Conservation (phyloP, 2,113 vertebrate species). For the Gulo gulo region DNA sequence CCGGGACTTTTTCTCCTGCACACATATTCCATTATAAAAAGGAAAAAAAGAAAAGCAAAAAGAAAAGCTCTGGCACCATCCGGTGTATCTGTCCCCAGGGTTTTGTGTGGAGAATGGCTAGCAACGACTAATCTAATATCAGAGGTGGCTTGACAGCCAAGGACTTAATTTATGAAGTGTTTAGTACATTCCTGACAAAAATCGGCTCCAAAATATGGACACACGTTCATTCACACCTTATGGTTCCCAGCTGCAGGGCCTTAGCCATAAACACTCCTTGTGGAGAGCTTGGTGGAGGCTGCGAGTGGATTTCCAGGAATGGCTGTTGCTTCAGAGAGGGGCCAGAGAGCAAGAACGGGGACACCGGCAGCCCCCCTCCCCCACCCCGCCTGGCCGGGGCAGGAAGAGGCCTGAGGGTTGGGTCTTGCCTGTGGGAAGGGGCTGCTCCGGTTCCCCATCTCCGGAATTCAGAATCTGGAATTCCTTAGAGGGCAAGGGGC, state of each 20-base stretch:
- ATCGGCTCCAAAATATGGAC: slow-evolving; percentile 43
- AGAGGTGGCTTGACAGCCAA: slow-evolving; percentile 55
- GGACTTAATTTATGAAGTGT: slow-evolving; percentile 73
- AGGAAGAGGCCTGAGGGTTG: not conserved
- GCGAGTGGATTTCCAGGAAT: not conserved
- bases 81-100: not conserved
- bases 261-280: not conserved
- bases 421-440: not conserved
- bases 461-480: not conserved
- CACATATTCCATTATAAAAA: slow-evolving; percentile 5
- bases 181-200: slow-evolving; percentile 64
- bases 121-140: slow-evolving; percentile 58
- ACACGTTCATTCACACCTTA: slow-evolving; percentile 52
- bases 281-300: not conserved
- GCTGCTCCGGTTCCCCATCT: not conserved
- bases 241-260: slow-evolving; percentile 59
- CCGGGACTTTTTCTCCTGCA: not conserved
- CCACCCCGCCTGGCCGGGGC: not conserved
- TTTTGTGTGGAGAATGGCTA: slow-evolving; percentile 26
- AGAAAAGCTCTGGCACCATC: not conserved
- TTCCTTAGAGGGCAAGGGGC: not conserved
- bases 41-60: not conserved
- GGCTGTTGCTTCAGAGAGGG: not conserved
- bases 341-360: not conserved
- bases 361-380: too few species aligned